Conservation (phyloP, 2,888 invertebrate genomes). For the Meganola albula region DNA sequence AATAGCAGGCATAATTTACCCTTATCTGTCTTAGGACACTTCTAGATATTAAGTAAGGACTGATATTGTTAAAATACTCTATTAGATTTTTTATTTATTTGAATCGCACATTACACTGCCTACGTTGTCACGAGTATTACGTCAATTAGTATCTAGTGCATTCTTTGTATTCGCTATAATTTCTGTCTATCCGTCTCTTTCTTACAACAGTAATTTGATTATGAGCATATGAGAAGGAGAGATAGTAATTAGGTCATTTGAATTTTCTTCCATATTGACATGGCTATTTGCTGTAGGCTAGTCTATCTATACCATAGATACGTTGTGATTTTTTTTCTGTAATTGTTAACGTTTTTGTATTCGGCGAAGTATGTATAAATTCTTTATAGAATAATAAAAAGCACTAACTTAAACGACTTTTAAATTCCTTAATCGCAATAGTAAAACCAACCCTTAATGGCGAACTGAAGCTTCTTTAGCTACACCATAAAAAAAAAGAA, state of each 20-base stretch:
- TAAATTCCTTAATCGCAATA: too few species aligned
- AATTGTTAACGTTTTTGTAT: slow-evolving; percentile 70
- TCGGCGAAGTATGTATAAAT: slow-evolving; percentile 67
- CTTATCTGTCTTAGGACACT: slow-evolving; percentile 30
- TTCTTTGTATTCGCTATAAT: too few species aligned
- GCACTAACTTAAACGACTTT: slow-evolving; percentile 73
- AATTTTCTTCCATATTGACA: slow-evolving; percentile 29
- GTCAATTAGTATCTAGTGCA: slow-evolving; percentile 36
- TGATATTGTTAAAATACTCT: slow-evolving; percentile 63
- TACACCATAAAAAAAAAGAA: too few species aligned
- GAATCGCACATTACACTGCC: slow-evolving; percentile 39
- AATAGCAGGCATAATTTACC: slow-evolving; percentile 42
- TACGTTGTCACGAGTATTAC: slow-evolving; percentile 38
- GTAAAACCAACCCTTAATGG: too few species aligned
- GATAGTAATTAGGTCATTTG: slow-evolving; percentile 1
- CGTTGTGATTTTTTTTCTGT: slow-evolving; percentile 46
- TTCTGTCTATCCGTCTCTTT: background rate
- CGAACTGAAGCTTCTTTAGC: too few species aligned
- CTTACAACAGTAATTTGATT: background rate
- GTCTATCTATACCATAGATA: slow-evolving; percentile 36
- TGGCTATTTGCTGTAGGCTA: slow-evolving; percentile 33
- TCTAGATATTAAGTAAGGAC: slow-evolving; percentile 72
- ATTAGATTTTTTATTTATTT: slow-evolving; percentile 26
- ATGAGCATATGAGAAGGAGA: background rate
- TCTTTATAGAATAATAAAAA: slow-evolving; percentile 70